Percentiles rank a stretch among this genome's conserved stretches.
Evolutionary conservation across 2,797 vertebrate genomes (phyloP).

Genomic region (Eptatretus atami): DNA sequence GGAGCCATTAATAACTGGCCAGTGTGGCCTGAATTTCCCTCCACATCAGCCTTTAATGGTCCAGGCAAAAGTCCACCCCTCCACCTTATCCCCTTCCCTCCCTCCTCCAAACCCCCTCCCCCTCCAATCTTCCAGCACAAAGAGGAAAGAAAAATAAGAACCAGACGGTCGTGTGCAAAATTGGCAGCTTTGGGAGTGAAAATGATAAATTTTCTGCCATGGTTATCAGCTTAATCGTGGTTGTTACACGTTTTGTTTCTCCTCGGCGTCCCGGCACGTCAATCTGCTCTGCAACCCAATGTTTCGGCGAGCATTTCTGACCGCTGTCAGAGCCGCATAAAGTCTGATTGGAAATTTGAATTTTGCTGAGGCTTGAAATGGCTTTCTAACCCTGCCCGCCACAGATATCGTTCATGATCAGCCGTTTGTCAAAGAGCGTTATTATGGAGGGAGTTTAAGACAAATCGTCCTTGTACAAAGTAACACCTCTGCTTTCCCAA

Average conservation of each 20-base stretch:
- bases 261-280: background rate
- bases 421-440: constrained; percentile 5
- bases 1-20: constrained; percentile 6
- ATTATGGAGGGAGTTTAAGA: constrained; percentile 5
- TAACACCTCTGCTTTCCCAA: constrained; percentile 5
- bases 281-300: background rate
- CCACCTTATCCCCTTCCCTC: background rate
- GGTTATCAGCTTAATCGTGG: constrained; percentile 3
- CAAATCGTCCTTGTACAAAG: constrained; percentile 4
- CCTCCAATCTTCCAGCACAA: too few species aligned
- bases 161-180: background rate
- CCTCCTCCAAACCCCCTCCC: background rate
- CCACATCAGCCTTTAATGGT: constrained; percentile 1
- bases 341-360: constrained; percentile 6
- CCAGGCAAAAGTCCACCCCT: background rate
- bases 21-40: constrained; percentile 2
- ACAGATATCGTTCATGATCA: constrained; percentile 5
- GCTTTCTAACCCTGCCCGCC: constrained; percentile 2
- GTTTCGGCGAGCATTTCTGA: constrained; percentile 4
- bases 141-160: constrained; percentile 3
- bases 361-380: constrained; percentile 6
- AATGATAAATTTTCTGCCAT: constrained; percentile 3
- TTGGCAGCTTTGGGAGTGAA: background rate
- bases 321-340: constrained; percentile 3
- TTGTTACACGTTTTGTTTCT: constrained; percentile 5